These are phyloP conservation scores for Ladona fulva DNA, from an alignment of 1,140 invertebrate genomes.

Conservation along the genomic window DNA sequence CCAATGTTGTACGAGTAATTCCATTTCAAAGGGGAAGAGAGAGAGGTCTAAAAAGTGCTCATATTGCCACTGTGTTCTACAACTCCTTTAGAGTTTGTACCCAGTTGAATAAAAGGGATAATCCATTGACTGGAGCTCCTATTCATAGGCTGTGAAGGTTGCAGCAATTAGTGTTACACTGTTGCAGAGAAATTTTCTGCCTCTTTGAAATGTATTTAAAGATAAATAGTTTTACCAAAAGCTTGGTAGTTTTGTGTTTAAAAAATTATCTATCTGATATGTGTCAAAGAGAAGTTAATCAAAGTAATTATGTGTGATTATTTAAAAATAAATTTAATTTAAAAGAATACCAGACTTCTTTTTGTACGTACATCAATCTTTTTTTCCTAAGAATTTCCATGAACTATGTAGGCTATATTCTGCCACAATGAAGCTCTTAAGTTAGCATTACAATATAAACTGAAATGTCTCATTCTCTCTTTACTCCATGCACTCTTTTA, in stretches of 20 bases:
- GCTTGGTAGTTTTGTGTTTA: slow-evolving; percentile 1
- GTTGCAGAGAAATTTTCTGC: not conserved
- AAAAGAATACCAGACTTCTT: too few species aligned
- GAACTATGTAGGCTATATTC: too few species aligned
- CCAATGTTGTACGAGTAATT: too few species aligned
- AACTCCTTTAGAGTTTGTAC: slow-evolving; percentile 6
- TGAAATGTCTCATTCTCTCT: too few species aligned
- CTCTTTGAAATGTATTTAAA: not conserved
- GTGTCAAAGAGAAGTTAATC: not conserved
- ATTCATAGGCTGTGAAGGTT: not conserved
- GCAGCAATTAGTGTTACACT: not conserved
- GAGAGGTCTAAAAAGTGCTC: not conserved
- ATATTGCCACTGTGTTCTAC: slow-evolving; percentile 2
- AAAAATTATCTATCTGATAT: slow-evolving; percentile 5
- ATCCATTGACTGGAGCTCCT: slow-evolving; percentile 7
- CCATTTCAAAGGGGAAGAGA: not conserved
- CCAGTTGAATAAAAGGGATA: not conserved
- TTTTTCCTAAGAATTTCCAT: too few species aligned
- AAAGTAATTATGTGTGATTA: not conserved
- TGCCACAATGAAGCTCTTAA: too few species aligned
- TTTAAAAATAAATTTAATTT: too few species aligned
- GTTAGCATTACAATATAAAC: too few species aligned
- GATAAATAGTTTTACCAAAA: not conserved
- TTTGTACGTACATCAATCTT: too few species aligned
- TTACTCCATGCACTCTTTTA: too few species aligned